Evolutionary conservation across 2,113 vertebrate genomes (phyloP), one percentile per base, ranked within the genome.

Genomic region (Corythornis cristatus): DNA sequence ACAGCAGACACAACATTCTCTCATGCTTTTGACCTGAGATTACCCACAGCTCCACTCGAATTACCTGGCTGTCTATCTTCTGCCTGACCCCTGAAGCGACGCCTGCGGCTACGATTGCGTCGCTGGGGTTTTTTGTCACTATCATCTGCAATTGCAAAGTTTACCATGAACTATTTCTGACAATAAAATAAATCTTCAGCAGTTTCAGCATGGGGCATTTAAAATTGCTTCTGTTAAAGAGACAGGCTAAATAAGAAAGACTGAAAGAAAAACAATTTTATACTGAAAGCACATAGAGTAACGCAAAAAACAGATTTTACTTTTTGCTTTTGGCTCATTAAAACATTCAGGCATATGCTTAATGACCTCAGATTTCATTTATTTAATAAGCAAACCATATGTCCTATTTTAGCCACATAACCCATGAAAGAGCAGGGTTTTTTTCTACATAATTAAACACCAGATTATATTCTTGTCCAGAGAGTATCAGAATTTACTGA

Each of bases 51-150:
- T 94, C 93, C 97, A 97, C 93, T 96, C 96, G 83, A 94, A 97
- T 99, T 99, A 99, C 99, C 99, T 99, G 99, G 99, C 98, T 99
- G 99, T 98, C 99, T 99, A 98, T 99, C 99, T 98, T 99, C 99
- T 96, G 98, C 98, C 98, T 98, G 99, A 98, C 98, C 98, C 97
- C 98, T 99, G 97, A 98, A 97, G 85, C 98, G 98, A 97, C 99
- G 99, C 96, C 99, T 99, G 86, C 99, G 98, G 98, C 99, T 99
- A 98, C 98, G 99, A 98, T 99, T 99, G 97, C 99, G 99, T 97
- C 99, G 99, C 98, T 99, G 99, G 97, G 98, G 98, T 98, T 99
- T 99, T 97, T 98, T 98, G 96, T 99, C 99, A 94, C 98, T 97
- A 97, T 99, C 98, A 98, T 99, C 99, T 99, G 98, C 92, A 98